Conservation (phyloP, 2,888 invertebrate genomes). For the Apamea monoglypha region DNA sequence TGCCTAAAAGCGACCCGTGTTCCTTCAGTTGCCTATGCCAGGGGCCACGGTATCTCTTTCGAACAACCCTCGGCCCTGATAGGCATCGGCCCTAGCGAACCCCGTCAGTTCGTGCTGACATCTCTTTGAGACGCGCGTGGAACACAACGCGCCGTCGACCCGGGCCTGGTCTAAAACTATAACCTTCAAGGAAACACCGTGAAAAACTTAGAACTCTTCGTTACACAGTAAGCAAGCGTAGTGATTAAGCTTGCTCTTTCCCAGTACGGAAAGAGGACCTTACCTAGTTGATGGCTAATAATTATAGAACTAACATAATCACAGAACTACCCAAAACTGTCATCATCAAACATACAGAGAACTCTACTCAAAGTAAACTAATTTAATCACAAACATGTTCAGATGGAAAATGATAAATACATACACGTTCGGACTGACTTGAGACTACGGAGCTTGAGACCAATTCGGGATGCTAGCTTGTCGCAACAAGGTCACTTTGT, state of each 20-base stretch:
- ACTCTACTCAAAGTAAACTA: constrained; percentile 21
- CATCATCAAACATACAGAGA: constrained; percentile 13
- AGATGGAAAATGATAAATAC: constrained; percentile 50
- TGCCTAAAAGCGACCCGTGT: no score
- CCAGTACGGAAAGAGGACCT: neutral
- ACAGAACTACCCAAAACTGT: constrained; percentile 10
- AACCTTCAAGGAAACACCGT: neutral
- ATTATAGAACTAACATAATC: neutral
- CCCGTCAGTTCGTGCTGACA: no score
- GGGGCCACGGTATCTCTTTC: no score
- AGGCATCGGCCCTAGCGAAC: no score
- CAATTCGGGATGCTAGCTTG: constrained; percentile 21
- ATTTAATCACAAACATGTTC: constrained; percentile 17
- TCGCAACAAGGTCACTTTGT: constrained; percentile 51
- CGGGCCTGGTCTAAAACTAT: no score
- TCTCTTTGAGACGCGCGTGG: no score
- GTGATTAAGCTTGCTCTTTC: neutral
- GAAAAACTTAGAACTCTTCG: neutral
- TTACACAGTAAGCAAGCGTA: neutral
- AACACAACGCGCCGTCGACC: no score
- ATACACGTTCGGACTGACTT: constrained; percentile 21
- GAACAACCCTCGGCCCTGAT: no score
- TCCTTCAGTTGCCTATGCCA: no score
- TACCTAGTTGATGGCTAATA: neutral
- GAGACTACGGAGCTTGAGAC: constrained; percentile 10